Evolutionary conservation across 2,797 vertebrate genomes (phyloP).

Genomic region (Clarias platycephalus): DNA sequence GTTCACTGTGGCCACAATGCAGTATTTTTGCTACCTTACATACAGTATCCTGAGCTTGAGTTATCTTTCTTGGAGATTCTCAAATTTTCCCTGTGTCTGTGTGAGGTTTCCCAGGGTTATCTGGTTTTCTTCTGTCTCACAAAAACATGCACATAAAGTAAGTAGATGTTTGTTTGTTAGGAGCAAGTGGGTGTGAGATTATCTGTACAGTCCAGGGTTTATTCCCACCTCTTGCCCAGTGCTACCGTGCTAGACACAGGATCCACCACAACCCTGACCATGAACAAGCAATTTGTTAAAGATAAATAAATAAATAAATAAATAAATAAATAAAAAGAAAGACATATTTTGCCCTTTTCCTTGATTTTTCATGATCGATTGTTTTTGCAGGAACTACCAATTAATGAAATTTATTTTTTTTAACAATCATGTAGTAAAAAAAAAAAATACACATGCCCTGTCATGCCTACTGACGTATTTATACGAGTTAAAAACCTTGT

Average conservation of each 20-base stretch:
- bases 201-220: neutral
- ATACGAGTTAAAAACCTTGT: conserved; percentile 10
- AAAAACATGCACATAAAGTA: neutral
- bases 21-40: neutral
- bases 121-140: neutral
- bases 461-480: neutral
- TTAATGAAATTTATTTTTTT: neutral
- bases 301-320: neutral
- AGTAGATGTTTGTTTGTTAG: neutral
- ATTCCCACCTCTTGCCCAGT: neutral
- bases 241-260: neutral
- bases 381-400: neutral
- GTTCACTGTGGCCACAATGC: neutral
- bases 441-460: neutral
- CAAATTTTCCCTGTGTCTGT: neutral
- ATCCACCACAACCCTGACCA: neutral
- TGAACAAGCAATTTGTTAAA: neutral
- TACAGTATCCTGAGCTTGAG: neutral
- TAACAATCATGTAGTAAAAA: neutral
- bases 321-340: too few species aligned
- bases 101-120: neutral
- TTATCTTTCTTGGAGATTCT: neutral
- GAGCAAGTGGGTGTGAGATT: neutral
- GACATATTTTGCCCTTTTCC: neutral
- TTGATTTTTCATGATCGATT: neutral